Base-by-base conservation (phyloP, 2,797 vertebrate genomes). In the Lophius americanus region DNA sequence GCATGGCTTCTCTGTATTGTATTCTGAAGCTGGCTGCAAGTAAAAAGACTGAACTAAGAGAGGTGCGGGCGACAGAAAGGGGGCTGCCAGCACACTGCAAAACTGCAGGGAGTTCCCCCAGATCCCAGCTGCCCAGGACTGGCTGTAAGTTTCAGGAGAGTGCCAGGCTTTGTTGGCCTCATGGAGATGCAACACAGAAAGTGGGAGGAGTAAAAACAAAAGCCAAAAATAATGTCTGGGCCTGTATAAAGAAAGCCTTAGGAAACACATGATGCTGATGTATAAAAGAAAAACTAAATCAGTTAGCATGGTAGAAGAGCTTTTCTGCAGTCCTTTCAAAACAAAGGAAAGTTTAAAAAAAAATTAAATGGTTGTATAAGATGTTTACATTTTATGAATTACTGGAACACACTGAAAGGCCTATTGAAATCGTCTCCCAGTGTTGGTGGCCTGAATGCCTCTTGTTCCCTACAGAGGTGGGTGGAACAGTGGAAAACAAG, bases 41-140 rank as follows among this genome's bases (percentile, higher is more conserved):
- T 89, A 88, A 89, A 88, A 91, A 92, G 86, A 79, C 88, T 88
- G 86, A 91, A 91, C 85, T 86, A 85, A 83, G 82, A 83, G 80
- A 78, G 79, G 82, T 9, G 60, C 80, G 88, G 84, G 85, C 55
- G 76, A 68, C 64, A 80, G 76, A 70, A 73, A 66, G 67, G 79
- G 73, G 67, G 73, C 78, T 92, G 91, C 89, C 90, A 92, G 86
- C 86, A 81, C 85, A 80, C 90, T 91, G 88, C 85, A 79, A 79
- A 93, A 80, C 89, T 79, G 84, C 85, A 79, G 92, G 93, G 91
- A 93, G 90, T 90, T 89, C 81, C 88, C 86, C 89, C 79, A 93
- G 89, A 91, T 91, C 91, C 90, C 93, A 93, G 92, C 92, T 94
- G 93, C 92, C 90, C 85, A 36, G 79, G 86, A 80, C 92, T 91